These are phyloP conservation scores for Metacarcinus magister DNA, from an alignment of 2,888 invertebrate species.

Conservation along the genomic window DNA sequence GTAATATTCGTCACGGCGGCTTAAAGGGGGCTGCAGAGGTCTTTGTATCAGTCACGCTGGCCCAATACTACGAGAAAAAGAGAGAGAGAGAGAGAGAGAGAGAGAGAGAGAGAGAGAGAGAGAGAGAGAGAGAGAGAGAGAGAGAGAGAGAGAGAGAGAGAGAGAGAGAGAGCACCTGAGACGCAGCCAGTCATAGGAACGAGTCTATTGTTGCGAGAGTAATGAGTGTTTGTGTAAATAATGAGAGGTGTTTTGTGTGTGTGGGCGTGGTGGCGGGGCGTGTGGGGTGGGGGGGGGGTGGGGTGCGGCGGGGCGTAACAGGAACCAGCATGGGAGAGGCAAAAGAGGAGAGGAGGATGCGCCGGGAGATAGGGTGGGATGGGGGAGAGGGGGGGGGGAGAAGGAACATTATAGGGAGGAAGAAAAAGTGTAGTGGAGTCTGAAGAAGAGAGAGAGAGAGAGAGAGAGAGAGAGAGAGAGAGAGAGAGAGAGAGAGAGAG, in stretches of 20 bases:
- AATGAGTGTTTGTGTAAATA: slow-evolving; percentile 61
- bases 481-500: background rate
- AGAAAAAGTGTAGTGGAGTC: background rate
- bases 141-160: background rate
- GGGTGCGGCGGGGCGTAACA: background rate
- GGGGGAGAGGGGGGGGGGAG: background rate
- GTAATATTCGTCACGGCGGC: background rate
- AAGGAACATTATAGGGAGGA: background rate
- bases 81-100: background rate
- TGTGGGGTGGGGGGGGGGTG: background rate
- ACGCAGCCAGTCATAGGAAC: slow-evolving; percentile 56
- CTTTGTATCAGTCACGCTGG: background rate
- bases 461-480: background rate
- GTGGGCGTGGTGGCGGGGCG: slow-evolving; percentile 5
- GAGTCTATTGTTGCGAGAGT: slow-evolving; percentile 58
- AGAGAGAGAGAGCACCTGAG: background rate
- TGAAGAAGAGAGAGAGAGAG: background rate
- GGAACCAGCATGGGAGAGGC: background rate
- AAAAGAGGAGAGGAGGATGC: background rate
- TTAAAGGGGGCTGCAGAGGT: background rate
- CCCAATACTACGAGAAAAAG: background rate
- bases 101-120: slow-evolving; percentile 28
- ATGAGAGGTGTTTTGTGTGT: slow-evolving; percentile 36
- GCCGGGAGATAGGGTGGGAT: background rate
- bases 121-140: slow-evolving; percentile 35